These are phyloP conservation scores for Cantharis lateralis DNA, from an alignment of 2,888 invertebrate genomes.

Conservation along the genomic window DNA sequence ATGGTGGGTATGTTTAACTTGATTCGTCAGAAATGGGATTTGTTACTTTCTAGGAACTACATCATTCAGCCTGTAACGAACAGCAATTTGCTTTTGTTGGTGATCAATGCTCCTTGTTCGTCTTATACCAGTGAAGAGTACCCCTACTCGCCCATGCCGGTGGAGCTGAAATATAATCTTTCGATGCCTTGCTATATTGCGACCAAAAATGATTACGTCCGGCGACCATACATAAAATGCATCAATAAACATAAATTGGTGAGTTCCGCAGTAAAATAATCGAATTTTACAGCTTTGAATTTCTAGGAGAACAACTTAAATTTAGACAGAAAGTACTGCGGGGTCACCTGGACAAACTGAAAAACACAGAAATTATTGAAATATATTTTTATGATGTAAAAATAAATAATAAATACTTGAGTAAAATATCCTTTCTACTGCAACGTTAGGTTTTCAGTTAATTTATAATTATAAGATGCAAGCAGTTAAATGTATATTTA, in stretches of 20 bases:
- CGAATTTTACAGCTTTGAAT: not conserved
- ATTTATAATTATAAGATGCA: conserved; percentile 4
- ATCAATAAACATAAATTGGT: conserved; percentile 44
- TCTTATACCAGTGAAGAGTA: conserved; percentile 41
- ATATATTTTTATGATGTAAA: too few species aligned
- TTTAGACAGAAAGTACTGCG: not conserved
- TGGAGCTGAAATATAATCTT: conserved; percentile 47
- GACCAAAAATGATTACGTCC: conserved; percentile 50
- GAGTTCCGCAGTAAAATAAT: not conserved
- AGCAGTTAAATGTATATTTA: conserved; percentile 33
- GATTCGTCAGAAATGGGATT: not conserved
- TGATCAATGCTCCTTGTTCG: conserved; percentile 69
- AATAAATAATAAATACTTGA: too few species aligned
- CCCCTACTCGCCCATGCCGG: conserved; percentile 45
- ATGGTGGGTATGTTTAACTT: too few species aligned
- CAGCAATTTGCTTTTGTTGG: conserved; percentile 78
- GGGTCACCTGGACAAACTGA: not conserved
- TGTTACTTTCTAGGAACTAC: conserved; percentile 62
- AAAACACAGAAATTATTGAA: too few species aligned
- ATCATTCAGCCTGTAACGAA: conserved; percentile 74
- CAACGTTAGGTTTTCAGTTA: not conserved
- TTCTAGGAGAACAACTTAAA: not conserved
- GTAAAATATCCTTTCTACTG: too few species aligned
- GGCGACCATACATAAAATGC: conserved; percentile 50
- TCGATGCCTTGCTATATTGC: conserved; percentile 51